A percentile compares a stretch with the other conserved stretches of the same genome.
phyloP scores from a whole-genome alignment of 2,888 invertebrate species.

The Abrostola triplasia region DNA sequence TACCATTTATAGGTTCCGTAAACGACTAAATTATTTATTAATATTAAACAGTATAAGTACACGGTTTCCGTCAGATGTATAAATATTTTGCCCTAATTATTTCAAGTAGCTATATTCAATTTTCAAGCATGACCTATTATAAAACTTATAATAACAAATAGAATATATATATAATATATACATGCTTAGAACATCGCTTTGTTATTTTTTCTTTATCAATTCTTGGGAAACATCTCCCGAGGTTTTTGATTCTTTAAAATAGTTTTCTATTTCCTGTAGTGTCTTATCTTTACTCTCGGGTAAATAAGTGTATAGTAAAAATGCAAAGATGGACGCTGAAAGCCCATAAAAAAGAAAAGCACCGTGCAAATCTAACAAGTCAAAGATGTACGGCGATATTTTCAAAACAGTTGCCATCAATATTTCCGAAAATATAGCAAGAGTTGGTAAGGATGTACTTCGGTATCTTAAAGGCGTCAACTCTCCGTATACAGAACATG shows the following conservation, averaged over 20 bases:
- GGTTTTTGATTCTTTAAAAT: slow-evolving; percentile 45
- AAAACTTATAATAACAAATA: not conserved
- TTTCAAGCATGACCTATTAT: not conserved
- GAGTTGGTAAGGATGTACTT: slow-evolving; percentile 53
- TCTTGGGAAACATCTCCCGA: slow-evolving; percentile 22
- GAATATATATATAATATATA: not conserved
- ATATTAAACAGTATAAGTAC: too few relatives aligned
- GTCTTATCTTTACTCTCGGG: slow-evolving; percentile 67
- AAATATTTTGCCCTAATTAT: too few relatives aligned
- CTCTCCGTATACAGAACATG: slow-evolving; percentile 62
- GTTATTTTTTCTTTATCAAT: slow-evolving; percentile 15
- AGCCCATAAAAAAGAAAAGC: slow-evolving; percentile 62
- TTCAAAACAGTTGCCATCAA: slow-evolving; percentile 59
- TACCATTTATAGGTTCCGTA: too few relatives aligned
- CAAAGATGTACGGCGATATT: slow-evolving; percentile 60
- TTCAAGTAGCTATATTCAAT: too few relatives aligned
- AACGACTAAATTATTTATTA: too few relatives aligned
- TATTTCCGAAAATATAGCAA: slow-evolving; percentile 53
- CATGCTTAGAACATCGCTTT: slow-evolving; percentile 7
- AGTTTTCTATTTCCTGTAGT: slow-evolving; percentile 59
- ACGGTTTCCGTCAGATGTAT: too few relatives aligned
- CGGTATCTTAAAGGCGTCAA: slow-evolving; percentile 59
- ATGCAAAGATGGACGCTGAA: slow-evolving; percentile 53
- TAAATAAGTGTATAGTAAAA: slow-evolving; percentile 58
- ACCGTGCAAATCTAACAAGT: slow-evolving; percentile 55